Percentiles rank a stretch among this genome's conserved stretches.
Conservation (phyloP, 2,888 invertebrate species). For the Drosophila leonis region DNA sequence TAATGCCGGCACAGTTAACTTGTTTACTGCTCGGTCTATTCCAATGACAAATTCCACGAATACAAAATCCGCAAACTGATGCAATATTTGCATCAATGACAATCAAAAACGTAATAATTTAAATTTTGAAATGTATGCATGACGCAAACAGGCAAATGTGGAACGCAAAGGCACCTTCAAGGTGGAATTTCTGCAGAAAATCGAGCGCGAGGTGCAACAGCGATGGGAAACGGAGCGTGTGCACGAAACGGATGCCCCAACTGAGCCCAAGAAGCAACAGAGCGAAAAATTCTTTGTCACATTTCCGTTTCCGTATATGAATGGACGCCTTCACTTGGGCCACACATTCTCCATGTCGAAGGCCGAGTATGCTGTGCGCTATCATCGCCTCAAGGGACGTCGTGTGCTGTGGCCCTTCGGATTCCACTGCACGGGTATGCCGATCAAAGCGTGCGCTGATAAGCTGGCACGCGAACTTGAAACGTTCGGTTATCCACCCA, state of each 20-base stretch:
- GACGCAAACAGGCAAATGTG: conserved; percentile 73
- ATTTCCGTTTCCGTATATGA: conserved; percentile 99
- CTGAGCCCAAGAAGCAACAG: conserved; percentile 86
- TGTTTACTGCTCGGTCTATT: not conserved
- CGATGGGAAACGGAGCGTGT: conserved; percentile 93
- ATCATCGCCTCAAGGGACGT: conserved; percentile 96
- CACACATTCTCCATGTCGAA: conserved; percentile 99
- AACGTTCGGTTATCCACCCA: conserved; percentile 95
- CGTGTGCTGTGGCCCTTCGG: conserved; percentile 98
- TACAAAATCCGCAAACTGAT: conserved; percentile 49
- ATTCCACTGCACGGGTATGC: conserved; percentile 99
- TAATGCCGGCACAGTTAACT: not conserved
- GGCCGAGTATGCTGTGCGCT: conserved; percentile 98
- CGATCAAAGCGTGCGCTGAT: conserved; percentile 99
- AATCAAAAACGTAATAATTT: not conserved
- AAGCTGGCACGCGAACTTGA: conserved; percentile 97
- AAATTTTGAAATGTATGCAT: conserved; percentile 10
- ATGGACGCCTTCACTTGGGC: conserved; percentile 98
- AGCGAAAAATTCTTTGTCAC: conserved; percentile 96
- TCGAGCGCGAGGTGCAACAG: conserved; percentile 94
- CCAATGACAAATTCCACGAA: not conserved
- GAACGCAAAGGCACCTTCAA: conserved; percentile 98
- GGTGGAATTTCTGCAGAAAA: conserved; percentile 95
- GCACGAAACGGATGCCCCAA: conserved; percentile 93
- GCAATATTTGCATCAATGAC: conserved; percentile 46